phyloP scores from a whole-genome alignment of 2,113 vertebrate species.

The Pyxicephalus adspersus region DNA sequence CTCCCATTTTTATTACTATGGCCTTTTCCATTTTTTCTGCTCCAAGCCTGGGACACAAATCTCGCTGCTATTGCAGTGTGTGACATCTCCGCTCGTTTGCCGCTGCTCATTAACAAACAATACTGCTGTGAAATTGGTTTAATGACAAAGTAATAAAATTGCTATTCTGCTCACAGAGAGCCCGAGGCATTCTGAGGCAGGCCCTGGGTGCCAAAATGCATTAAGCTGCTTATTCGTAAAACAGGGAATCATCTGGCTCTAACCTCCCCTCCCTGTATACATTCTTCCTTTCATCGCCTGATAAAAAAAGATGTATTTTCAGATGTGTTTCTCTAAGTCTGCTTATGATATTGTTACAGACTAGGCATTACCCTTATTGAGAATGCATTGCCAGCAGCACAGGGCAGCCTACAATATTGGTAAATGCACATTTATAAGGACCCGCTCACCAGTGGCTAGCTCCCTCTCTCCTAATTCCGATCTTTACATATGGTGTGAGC shows the following conservation, averaged over 20 bases:
- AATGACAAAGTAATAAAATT: slow-evolving; percentile 99
- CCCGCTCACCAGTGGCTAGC: background rate
- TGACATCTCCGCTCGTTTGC: slow-evolving; percentile 99
- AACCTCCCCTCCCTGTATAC: slow-evolving; percentile 78
- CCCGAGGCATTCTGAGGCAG: slow-evolving; percentile 95
- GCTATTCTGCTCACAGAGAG: slow-evolving; percentile 99
- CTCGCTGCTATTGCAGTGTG: slow-evolving; percentile 97
- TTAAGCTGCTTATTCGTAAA: slow-evolving; percentile 98
- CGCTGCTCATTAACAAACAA: slow-evolving; percentile 99
- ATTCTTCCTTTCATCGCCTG: slow-evolving; percentile 85
- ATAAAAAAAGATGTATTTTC: slow-evolving; percentile 87
- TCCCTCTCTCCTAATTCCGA: background rate
- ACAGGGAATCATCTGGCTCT: slow-evolving; percentile 88
- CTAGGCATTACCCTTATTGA: background rate
- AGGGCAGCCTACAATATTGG: slow-evolving; percentile 11
- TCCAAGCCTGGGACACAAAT: slow-evolving; percentile 93
- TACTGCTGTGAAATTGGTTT: slow-evolving; percentile 99
- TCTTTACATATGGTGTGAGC: background rate
- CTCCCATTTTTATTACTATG: slow-evolving; percentile 87
- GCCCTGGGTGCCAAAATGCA: slow-evolving; percentile 95
- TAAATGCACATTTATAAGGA: background rate
- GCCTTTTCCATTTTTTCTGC: slow-evolving; percentile 86
- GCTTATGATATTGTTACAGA: slow-evolving; percentile 21
- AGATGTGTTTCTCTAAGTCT: slow-evolving; percentile 76
- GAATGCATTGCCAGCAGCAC: slow-evolving; percentile 9